A percentile compares a stretch with the other conserved stretches of the same genome.
Evolutionary conservation across 2,113 vertebrate species (phyloP).

Genomic region (Sander lucioperca): DNA sequence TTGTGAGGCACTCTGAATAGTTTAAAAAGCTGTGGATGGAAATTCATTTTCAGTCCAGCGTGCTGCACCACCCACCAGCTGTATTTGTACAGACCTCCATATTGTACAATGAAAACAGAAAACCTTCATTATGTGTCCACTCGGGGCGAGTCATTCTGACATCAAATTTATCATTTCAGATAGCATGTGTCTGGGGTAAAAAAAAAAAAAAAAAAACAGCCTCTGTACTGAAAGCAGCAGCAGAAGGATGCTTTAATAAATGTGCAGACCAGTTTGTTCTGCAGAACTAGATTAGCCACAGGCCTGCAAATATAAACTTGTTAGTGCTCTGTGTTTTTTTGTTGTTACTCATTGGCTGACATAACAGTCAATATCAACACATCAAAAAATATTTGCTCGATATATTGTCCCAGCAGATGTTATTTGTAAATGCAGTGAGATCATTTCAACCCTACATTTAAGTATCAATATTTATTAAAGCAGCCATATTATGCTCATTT

Average conservation of each 20-base stretch:
- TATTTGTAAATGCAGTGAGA: too few species aligned
- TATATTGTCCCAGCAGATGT: too few species aligned
- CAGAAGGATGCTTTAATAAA: not conserved
- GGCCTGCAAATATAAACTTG: not conserved
- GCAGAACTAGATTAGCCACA: not conserved
- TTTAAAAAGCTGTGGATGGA: not conserved
- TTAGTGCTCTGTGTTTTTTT: too few species aligned
- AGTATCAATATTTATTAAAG: too few species aligned
- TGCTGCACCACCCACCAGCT: slow-evolving; percentile 3
- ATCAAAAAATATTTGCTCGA: too few species aligned
- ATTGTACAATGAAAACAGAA: not conserved
- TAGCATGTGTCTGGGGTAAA: not conserved
- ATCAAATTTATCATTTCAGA: not conserved
- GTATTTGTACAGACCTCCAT: not conserved
- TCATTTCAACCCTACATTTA: too few species aligned
- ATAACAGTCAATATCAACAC: too few species aligned
- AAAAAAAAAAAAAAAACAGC: not conserved
- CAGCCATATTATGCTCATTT: too few species aligned
- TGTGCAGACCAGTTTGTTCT: slow-evolving; percentile 3
- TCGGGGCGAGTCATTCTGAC: not conserved
- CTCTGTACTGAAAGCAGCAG: not conserved
- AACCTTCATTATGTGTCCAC: not conserved
- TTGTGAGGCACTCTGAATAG: not conserved
- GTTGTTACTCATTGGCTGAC: too few species aligned
- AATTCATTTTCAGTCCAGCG: not conserved